Base-by-base conservation (phyloP, 2,888 invertebrate species). In the Bellardia pandia region DNA sequence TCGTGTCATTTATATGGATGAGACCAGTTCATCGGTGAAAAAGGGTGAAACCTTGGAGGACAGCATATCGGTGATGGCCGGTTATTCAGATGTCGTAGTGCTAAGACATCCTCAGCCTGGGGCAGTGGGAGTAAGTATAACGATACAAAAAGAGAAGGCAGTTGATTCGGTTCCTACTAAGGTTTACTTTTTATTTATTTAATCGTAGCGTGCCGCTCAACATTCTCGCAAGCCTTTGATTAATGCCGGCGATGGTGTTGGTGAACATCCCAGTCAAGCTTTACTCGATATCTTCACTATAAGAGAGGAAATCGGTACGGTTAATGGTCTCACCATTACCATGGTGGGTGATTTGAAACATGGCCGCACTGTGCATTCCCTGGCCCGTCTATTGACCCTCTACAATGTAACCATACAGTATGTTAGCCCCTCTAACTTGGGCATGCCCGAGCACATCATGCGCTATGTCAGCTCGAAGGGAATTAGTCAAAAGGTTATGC, bases 321-420 rank as follows among this genome's bases (percentile, higher is more conserved):
- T 99, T 0, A 99, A 99, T 92, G 98, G 98, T 0, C 95, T 99
- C 11, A 99, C 98, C 0, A 98, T 99, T 76, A 99, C 99, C 0
- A 96, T 99, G 96, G 99, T 99, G 30, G 99, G 99, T 6, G 99
- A 99, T 94, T 94, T 99, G 90, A 99, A 98, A 93, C 97, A 99
- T 93, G 99, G 99, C 0, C 95, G 99, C 53, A 99, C 99, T 2
- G 99, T 99, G 0, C 99, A 99, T 94, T 99, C 99, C 0, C 94
- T 99, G 83, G 99, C 99, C 6, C 96, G 98, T 88, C 95, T 99
- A 11, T 94, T 99, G 78, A 99, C 99, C 0, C 94, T 98, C 51
- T 99, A 99, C 94, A 97, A 98, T 92, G 98, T 99, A 0, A 97
- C 97, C 86, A 93, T 99, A 74, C 96, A 97, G 87, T 99, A 99